Evolutionary conservation across 92 coral and sea anemone genomes (phyloP).

Genomic region (Siderastrea siderea): DNA sequence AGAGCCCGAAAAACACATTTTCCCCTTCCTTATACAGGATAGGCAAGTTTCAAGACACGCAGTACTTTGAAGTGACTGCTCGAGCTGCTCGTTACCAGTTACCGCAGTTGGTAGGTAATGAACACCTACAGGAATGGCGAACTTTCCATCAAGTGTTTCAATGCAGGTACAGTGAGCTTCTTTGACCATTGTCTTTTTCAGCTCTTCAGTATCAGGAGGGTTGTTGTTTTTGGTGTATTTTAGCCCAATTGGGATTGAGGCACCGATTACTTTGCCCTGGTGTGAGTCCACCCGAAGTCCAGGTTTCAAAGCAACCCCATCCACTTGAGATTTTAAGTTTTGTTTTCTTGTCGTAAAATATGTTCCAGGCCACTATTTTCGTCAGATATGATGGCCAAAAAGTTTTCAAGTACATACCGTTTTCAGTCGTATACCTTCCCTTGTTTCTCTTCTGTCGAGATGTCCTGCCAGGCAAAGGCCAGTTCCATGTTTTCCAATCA

Average conservation of each 20-base stretch:
- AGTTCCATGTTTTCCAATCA: constrained; percentile 68
- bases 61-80: constrained; percentile 42
- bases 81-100: constrained; percentile 48
- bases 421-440: constrained; percentile 68
- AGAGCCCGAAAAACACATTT: constrained; percentile 63
- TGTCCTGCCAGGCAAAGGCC: constrained; percentile 76
- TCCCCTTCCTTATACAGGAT: constrained; percentile 47
- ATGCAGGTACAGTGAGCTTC: constrained; percentile 58
- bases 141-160: constrained; percentile 68
- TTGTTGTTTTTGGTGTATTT: constrained; percentile 41
- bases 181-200: constrained; percentile 56
- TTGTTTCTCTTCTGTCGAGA: constrained; percentile 65
- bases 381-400: constrained; percentile 61
- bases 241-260: constrained; percentile 46
- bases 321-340: constrained; percentile 64
- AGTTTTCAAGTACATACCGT: constrained; percentile 66
- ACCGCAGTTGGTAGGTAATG: constrained; percentile 47
- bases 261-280: constrained; percentile 58
- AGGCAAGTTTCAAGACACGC: constrained; percentile 58
- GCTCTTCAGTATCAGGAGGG: constrained; percentile 50
- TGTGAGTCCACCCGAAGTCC: constrained; percentile 48
- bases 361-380: constrained; percentile 57
- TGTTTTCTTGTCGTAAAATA: constrained; percentile 36
- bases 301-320: constrained; percentile 62
- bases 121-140: constrained; percentile 58